A percentile compares a stretch with the other conserved stretches of the same genome.
These are phyloP conservation scores for Sterrhoptilus dennistouni DNA, from an alignment of 2,113 vertebrate genomes.

Conservation along the genomic window DNA sequence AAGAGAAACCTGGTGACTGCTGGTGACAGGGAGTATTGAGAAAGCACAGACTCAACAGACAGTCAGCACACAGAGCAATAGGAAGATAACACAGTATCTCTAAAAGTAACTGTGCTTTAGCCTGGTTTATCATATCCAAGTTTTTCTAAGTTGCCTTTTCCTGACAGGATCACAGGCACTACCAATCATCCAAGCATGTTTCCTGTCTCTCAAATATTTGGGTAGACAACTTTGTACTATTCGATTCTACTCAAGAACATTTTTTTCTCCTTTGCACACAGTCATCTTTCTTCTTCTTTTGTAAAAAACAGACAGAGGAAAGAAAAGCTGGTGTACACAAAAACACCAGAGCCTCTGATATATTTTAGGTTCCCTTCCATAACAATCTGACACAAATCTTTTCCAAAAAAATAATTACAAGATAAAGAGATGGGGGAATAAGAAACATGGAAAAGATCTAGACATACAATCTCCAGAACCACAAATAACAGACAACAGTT, in stretches of 20 bases:
- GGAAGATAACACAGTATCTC: background rate
- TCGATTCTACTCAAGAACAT: background rate
- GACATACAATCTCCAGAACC: background rate
- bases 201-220: background rate
- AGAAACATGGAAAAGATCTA: background rate
- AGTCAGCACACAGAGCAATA: background rate
- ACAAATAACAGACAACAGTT: background rate
- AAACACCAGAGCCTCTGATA: background rate
- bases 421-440: background rate
- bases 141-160: background rate
- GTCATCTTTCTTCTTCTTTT: background rate
- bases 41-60: background rate
- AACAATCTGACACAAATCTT: background rate
- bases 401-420: background rate
- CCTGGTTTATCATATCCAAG: background rate
- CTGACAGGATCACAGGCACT: background rate
- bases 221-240: background rate
- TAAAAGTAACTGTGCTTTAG: background rate
- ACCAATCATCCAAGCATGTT: background rate
- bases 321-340: background rate
- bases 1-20: background rate
- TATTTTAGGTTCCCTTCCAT: background rate
- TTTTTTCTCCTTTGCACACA: background rate
- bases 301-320: background rate
- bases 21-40: background rate